Base-by-base conservation (phyloP, 1,140 invertebrate genomes). In the Zeugodacus cucurbitae region DNA sequence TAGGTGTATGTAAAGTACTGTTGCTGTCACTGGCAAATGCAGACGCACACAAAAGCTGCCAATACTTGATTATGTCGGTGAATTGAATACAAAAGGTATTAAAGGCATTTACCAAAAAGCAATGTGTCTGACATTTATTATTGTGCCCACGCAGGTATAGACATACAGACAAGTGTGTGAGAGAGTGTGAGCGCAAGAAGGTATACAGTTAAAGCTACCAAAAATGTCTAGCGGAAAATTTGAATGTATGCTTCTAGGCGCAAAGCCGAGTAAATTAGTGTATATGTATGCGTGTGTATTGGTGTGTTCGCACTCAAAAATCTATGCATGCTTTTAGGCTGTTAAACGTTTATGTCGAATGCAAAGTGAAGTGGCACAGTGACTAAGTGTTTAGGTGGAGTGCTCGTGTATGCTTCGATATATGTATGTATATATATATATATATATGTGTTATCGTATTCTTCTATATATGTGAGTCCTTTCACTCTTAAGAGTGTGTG, bases 81-180 rank as follows among this genome's bases (percentile, higher is more conserved):
- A 32, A 87, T 87, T 41, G 86, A 58, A 87, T 37, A 87, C 32
- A 44, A 64, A 87, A 37, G 54, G 86, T 87, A 59, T 87, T 48
- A 58, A 64, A 87, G 54, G 86, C 4, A 32, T 59, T 57, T 86
- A 37, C 17, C 17, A 26, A 54, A 54, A 37, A 59, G 54, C 37
- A 87, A 29, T 86, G 82, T 11, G 57, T 37, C n/a, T 86, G 82
- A 34, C 82, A 86, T 86, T 86, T 86, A 86, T 87, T 87, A 87
- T 87, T 87, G 34, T 37, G 22, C 32, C 32, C 26, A 26, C 6
- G 11, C 34, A 82, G 0, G 10, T n/a, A 48, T 26, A 82, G n/a
- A n/a, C n/a, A 48, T 4, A 48, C 41, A 48, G 8, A 82, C 41
- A 59, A n/a, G 22, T 59, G 58, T 59, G 58, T 59, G 58, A n/a